These are phyloP conservation scores for Phalacrocorax pelagicus DNA, from an alignment of 2,113 vertebrate genomes.

Conservation along the genomic window DNA sequence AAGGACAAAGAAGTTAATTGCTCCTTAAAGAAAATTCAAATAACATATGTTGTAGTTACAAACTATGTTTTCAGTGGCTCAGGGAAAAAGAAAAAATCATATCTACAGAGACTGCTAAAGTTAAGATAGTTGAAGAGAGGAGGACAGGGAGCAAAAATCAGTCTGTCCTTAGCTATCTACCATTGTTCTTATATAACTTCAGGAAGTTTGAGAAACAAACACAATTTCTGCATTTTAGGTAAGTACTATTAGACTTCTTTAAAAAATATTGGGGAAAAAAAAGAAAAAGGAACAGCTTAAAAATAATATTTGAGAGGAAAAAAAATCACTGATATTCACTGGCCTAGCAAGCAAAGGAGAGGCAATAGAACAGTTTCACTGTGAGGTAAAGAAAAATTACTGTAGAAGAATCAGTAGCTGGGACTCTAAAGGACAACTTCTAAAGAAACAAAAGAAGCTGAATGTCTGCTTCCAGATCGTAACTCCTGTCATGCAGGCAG, in stretches of 20 bases:
- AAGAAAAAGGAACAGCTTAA: not conserved
- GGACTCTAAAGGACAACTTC: not conserved
- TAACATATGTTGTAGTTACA: not conserved
- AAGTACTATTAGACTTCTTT: not conserved
- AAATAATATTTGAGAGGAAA: not conserved
- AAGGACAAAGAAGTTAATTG: not conserved
- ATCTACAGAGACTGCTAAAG: not conserved
- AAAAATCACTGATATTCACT: not conserved
- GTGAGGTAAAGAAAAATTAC: not conserved
- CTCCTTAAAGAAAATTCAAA: not conserved
- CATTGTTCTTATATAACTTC: not conserved
- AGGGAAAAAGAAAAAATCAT: not conserved
- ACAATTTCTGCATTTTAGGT: not conserved
- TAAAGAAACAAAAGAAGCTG: not conserved
- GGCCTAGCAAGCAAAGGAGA: not conserved
- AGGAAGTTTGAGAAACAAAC: not conserved
- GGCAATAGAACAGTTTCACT: not conserved
- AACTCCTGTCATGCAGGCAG: not conserved
- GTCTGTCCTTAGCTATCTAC: not conserved
- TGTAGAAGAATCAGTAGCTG: not conserved
- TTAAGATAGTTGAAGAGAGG: not conserved
- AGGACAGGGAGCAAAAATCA: not conserved
- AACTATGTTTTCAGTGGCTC: not conserved
- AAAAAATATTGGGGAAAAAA: not conserved
- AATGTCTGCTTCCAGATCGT: not conserved